These are phyloP conservation scores for Nanorana parkeri DNA, from an alignment of 2,113 vertebrate species.

Conservation along the genomic window DNA sequence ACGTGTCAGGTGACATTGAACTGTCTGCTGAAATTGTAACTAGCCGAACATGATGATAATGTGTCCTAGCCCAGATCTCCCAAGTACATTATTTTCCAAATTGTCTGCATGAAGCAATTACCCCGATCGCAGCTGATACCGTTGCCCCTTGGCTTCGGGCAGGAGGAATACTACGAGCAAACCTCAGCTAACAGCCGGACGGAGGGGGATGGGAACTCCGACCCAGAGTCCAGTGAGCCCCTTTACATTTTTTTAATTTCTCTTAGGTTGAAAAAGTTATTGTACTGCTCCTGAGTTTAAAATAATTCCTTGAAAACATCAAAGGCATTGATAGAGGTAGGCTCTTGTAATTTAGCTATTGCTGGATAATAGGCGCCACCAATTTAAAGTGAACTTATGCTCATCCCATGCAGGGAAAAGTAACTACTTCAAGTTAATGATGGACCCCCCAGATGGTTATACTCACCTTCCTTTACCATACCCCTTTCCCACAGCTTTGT, in stretches of 20 bases:
- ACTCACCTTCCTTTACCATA: too few relatives aligned
- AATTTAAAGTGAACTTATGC: too few relatives aligned
- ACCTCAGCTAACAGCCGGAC: conserved; percentile 91
- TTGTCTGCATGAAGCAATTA: conserved; percentile 60
- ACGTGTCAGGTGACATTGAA: conserved; percentile 58
- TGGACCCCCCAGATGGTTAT: too few relatives aligned
- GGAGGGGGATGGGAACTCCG: conserved; percentile 96
- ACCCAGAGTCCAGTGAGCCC: conserved; percentile 94
- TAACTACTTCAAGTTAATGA: too few relatives aligned
- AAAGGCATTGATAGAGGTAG: too few relatives aligned
- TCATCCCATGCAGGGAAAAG: too few relatives aligned
- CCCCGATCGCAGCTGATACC: conserved; percentile 62
- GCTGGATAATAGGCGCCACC: too few relatives aligned
- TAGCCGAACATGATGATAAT: conserved; percentile 56
- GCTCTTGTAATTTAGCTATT: too few relatives aligned
- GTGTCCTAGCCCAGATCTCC: conserved; percentile 55
- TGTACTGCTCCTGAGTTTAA: neutral
- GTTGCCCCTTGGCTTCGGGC: conserved; percentile 86
- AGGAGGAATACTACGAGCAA: conserved; percentile 92
- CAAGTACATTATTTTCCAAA: conserved; percentile 63
- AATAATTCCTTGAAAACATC: too few relatives aligned
- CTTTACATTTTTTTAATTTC: neutral
- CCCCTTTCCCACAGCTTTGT: too few relatives aligned
- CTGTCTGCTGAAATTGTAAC: conserved; percentile 61
- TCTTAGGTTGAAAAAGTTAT: neutral